phyloP scores from a whole-genome alignment of 2,888 invertebrate genomes.

The Pediacus dermestoides region DNA sequence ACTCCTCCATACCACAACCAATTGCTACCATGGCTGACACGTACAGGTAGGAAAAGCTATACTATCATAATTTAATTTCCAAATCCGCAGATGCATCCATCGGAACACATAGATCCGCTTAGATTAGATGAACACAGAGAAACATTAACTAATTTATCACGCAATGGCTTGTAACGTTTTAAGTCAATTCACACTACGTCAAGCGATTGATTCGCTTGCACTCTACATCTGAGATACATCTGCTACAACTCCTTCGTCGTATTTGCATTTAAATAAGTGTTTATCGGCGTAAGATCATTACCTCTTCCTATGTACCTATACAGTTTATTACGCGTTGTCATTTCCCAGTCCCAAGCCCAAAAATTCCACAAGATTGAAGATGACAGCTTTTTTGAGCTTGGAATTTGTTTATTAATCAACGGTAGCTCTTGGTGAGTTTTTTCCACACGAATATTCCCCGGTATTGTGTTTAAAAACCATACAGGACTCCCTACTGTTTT shows the following conservation, averaged over 20 bases:
- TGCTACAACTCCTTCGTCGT: conserved; percentile 15
- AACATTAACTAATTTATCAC: no score
- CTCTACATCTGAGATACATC: conserved; percentile 19
- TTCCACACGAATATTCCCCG: no score
- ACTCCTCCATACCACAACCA: conserved; percentile 91
- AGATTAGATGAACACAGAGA: no score
- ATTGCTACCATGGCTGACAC: conserved; percentile 89
- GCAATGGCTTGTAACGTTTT: conserved; percentile 1
- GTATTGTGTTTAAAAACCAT: conserved; percentile 6
- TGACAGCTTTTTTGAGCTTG: no score
- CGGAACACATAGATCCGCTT: no score
- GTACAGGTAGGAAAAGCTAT: conserved; percentile 69
- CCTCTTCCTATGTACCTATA: no score
- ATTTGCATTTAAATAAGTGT: conserved; percentile 16
- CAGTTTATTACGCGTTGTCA: no score
- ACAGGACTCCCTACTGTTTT: conserved; percentile 21
- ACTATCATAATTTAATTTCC: no score
- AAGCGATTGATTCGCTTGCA: conserved; percentile 20
- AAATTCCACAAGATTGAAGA: no score
- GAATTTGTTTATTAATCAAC: conserved; percentile 30
- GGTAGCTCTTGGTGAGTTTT: conserved; percentile 27
- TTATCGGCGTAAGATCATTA: conserved; percentile 10
- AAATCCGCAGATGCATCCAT: no score
- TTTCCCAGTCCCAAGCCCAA: no score
- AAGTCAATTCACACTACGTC: conserved; percentile 13